Percentiles rank a stretch among this genome's conserved stretches.
Conservation (phyloP, 2,797 vertebrate genomes). For the Echeneis naucrates region DNA sequence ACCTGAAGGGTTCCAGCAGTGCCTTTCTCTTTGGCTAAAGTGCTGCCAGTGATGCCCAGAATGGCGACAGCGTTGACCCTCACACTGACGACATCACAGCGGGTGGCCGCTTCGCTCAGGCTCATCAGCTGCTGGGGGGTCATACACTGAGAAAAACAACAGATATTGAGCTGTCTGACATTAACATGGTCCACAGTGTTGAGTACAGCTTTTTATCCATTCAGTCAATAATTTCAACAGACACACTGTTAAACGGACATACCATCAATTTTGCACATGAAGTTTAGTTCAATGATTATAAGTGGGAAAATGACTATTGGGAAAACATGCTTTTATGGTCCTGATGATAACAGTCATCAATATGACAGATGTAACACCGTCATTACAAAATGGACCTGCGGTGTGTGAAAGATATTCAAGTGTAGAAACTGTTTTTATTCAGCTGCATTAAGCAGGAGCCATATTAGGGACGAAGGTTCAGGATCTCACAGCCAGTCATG, state of each 20-base stretch:
- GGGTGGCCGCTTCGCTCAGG: constrained; percentile 88
- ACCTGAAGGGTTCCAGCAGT: constrained; percentile 92
- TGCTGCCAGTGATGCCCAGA: constrained; percentile 94
- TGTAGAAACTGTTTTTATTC: neutral
- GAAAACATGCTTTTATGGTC: neutral
- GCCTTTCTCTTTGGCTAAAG: constrained; percentile 89
- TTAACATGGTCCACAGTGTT: neutral
- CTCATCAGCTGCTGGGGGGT: constrained; percentile 93
- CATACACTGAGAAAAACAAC: constrained; percentile 85
- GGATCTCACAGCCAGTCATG: neutral
- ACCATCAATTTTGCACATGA: neutral
- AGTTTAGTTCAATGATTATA: neutral
- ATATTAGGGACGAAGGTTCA: neutral
- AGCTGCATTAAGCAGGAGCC: neutral
- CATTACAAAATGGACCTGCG: neutral
- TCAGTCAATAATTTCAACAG: neutral
- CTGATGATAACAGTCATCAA: neutral
- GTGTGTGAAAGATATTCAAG: neutral
- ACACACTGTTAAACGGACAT: neutral
- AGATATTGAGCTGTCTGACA: constrained; percentile 16
- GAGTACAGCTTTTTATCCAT: constrained; percentile 2
- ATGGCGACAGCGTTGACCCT: constrained; percentile 94
- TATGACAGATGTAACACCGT: neutral
- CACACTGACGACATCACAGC: constrained; percentile 87
- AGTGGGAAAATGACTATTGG: neutral